Conservation (phyloP, 2,797 vertebrate genomes). For the Hydrocynus forskahlii region DNA sequence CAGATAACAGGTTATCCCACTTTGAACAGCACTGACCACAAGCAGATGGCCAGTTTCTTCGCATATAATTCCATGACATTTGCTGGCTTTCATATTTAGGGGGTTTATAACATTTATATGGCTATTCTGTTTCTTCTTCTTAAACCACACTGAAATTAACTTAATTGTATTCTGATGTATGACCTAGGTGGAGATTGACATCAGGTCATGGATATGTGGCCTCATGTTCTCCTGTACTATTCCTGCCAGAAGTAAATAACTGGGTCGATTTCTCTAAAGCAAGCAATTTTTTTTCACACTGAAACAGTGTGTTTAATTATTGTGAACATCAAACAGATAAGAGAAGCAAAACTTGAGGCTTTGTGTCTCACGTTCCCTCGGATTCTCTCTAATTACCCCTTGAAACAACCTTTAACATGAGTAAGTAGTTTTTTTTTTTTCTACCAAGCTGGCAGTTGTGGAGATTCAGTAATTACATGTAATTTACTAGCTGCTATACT, state of each 20-base stretch:
- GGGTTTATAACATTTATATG: background rate
- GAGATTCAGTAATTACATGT: constrained; percentile 5
- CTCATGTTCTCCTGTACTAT: background rate
- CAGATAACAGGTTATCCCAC: constrained; percentile 56
- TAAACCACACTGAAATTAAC: background rate
- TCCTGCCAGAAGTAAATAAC: background rate
- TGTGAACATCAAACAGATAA: background rate
- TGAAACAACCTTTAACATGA: background rate
- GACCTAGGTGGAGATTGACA: background rate
- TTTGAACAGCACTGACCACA: constrained; percentile 25
- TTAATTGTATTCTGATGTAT: background rate
- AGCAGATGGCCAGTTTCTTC: constrained; percentile 25
- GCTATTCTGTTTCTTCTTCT: background rate
- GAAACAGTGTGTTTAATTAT: background rate
- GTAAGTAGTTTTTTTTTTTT: background rate
- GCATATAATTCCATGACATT: constrained; percentile 9
- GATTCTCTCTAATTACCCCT: constrained; percentile 6
- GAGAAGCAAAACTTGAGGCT: background rate
- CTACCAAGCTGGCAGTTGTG: background rate
- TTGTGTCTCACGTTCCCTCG: background rate
- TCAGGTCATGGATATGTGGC: background rate
- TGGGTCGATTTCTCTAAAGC: background rate
- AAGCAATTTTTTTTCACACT: background rate
- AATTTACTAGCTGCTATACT: background rate
- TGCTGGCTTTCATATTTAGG: constrained; percentile 2